Percentiles rank a stretch among this genome's conserved stretches.
Conservation (phyloP, 2,797 vertebrate genomes). For the Anabas testudineus region DNA sequence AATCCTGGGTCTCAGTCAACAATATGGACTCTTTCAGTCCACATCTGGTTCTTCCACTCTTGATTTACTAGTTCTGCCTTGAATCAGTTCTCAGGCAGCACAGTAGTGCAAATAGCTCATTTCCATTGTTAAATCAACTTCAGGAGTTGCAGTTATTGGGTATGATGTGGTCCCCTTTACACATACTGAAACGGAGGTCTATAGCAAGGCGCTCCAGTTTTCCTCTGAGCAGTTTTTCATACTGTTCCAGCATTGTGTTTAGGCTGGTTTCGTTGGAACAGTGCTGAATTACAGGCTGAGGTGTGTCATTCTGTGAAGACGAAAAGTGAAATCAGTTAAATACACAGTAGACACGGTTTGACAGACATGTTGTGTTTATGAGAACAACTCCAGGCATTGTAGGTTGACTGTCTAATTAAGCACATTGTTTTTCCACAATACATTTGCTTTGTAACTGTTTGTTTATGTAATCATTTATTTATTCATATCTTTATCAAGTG, state of each 20-base stretch:
- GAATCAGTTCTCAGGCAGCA: neutral
- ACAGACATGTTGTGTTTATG: neutral
- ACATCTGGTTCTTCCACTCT: neutral
- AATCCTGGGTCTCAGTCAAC: neutral
- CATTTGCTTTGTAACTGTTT: too few species aligned
- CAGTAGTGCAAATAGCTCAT: neutral
- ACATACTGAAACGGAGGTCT: conserved; percentile 33
- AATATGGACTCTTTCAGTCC: neutral
- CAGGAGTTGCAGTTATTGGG: neutral
- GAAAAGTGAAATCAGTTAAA: neutral
- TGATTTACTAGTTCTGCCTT: neutral
- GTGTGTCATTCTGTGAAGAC: conserved; percentile 34
- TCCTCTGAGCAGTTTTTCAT: conserved; percentile 29
- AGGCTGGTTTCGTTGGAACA: conserved; percentile 12
- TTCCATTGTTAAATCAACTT: neutral
- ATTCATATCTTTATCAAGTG: neutral
- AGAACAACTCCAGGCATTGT: neutral
- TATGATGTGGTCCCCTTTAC: neutral
- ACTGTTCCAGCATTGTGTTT: conserved; percentile 26
- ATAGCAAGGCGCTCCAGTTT: conserved; percentile 50
- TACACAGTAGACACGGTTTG: neutral
- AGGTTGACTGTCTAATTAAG: too few species aligned
- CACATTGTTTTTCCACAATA: neutral
- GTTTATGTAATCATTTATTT: neutral
- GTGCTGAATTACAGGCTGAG: neutral